Evolutionary conservation across 2,888 invertebrate species (phyloP).

Genomic region (Thelaira solivaga): DNA sequence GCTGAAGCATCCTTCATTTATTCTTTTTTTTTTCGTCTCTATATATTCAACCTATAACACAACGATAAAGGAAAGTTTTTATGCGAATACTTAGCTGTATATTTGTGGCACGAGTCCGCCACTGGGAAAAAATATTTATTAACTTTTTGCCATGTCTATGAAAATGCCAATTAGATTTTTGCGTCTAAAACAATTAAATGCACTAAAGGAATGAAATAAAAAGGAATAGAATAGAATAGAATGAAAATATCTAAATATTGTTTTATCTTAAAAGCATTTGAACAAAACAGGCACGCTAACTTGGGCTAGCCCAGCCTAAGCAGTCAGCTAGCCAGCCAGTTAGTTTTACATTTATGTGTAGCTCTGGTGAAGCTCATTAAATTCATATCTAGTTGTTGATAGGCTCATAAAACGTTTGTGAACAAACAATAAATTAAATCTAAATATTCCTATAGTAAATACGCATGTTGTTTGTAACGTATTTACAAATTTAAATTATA

Average conservation of each 20-base stretch:
- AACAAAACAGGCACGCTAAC: no score
- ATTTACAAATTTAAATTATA: conserved; percentile 44
- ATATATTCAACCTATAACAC: no score
- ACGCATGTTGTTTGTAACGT: conserved; percentile 17
- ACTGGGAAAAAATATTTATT: not conserved
- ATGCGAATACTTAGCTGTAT: no score
- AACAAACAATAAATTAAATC: conserved; percentile 40
- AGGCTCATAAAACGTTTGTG: conserved; percentile 36
- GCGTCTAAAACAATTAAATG: conserved; percentile 36
- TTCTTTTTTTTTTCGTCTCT: no score
- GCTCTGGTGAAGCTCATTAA: conserved; percentile 41
- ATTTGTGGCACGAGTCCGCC: conserved; percentile 2
- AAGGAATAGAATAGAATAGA: no score
- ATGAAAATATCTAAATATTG: conserved; percentile 16
- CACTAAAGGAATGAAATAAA: no score
- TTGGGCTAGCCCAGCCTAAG: no score
- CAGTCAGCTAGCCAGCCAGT: no score
- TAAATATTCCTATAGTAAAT: conserved; percentile 40
- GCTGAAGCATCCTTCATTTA: no score
- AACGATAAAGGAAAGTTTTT: no score
- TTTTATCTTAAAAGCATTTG: conserved; percentile 4
- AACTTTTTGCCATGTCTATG: conserved; percentile 3
- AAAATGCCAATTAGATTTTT: conserved; percentile 43
- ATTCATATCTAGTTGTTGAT: conserved; percentile 40
- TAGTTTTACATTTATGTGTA: not conserved